phyloP scores from a whole-genome alignment of 1,140 invertebrate genomes.

The Ylistrum balloti region DNA sequence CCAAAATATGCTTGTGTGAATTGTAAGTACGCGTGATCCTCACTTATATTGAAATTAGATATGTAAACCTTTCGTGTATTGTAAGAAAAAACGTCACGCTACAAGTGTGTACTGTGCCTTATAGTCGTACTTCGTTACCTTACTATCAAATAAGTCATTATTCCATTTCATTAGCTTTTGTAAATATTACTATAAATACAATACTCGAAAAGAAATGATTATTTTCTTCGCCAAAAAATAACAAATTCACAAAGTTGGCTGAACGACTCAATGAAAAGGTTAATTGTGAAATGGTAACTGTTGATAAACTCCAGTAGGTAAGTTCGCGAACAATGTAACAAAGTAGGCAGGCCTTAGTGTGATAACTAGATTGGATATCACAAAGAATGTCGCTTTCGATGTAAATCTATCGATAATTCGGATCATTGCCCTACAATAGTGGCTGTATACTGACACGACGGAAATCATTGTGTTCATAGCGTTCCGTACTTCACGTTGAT shows the following conservation, averaged over 20 bases:
- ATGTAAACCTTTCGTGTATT: background rate
- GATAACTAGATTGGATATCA: background rate
- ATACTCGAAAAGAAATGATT: background rate
- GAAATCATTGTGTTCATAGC: background rate
- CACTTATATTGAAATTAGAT: too few relatives aligned
- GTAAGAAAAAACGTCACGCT: background rate
- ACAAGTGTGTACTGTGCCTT: background rate
- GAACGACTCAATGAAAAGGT: slow-evolving; percentile 29
- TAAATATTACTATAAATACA: background rate
- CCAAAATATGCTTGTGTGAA: too few relatives aligned
- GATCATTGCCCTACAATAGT: background rate
- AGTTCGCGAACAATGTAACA: background rate
- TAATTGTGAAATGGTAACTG: slow-evolving; percentile 5
- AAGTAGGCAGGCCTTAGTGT: background rate
- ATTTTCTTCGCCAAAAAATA: background rate
- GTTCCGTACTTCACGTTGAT: background rate
- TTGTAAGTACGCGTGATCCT: too few relatives aligned
- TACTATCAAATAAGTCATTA: background rate
- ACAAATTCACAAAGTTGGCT: background rate
- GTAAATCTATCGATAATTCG: background rate
- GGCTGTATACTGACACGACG: background rate
- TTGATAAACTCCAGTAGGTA: background rate
- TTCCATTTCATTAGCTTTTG: slow-evolving; percentile 14
- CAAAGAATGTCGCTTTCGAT: slow-evolving; percentile 5
- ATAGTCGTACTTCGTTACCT: background rate